Conservation (phyloP, 2,113 vertebrate species). For the Chinchilla lanigera region DNA sequence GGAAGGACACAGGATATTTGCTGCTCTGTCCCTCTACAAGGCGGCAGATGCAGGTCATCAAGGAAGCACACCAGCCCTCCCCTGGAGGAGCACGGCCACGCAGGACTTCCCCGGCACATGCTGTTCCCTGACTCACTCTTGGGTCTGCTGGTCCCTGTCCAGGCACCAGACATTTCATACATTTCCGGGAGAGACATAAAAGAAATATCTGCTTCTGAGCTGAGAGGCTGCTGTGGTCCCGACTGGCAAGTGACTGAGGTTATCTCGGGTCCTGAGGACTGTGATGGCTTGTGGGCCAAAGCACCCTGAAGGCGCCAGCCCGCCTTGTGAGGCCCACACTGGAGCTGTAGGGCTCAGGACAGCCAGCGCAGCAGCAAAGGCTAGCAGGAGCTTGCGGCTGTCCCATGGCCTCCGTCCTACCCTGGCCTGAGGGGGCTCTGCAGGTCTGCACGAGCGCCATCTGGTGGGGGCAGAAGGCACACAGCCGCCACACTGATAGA, state of each 20-base stretch:
- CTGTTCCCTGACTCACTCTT: not conserved
- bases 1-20: not conserved
- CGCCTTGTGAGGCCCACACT: not conserved
- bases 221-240: too few relatives aligned
- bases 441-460: not conserved
- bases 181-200: not conserved
- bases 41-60: not conserved
- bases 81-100: fast-evolving
- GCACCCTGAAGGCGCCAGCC: not conserved
- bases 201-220: not conserved
- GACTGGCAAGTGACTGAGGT: not conserved
- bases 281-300: not conserved
- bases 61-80: not conserved
- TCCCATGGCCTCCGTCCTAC: not conserved
- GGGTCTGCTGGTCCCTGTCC: not conserved
- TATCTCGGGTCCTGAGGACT: not conserved
- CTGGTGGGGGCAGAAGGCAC: not conserved
- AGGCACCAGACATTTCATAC: not conserved
- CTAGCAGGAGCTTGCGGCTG: not conserved
- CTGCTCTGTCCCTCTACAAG: not conserved
- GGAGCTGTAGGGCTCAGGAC: not conserved
- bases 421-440: not conserved
- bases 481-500: not conserved
- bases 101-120: not conserved
- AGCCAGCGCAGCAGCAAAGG: not conserved